phyloP scores from a whole-genome alignment of 2,797 vertebrate species.

The Acropternis orthonyx region DNA sequence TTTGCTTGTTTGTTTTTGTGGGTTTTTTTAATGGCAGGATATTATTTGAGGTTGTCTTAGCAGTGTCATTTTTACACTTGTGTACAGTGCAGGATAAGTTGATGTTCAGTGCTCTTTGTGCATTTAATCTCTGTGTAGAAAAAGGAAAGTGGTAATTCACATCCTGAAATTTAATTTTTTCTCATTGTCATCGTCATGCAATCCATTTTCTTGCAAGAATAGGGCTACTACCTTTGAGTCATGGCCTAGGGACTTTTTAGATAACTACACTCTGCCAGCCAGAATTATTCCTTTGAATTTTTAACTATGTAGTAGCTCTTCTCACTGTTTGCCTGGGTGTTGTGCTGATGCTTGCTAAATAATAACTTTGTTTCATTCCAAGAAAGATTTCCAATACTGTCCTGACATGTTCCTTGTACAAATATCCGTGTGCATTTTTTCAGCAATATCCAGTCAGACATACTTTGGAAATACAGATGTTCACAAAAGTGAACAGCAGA shows the following conservation, averaged over 20 bases:
- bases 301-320: background rate
- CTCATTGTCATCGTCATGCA: background rate
- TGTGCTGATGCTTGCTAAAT: background rate
- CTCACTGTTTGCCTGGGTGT: background rate
- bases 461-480: background rate
- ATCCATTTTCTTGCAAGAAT: background rate
- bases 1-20: too few relatives aligned
- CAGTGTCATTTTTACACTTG: background rate
- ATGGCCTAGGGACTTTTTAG: background rate
- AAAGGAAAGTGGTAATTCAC: background rate
- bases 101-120: background rate
- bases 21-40: background rate
- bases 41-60: background rate
- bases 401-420: rapidly evolving
- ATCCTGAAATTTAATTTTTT: background rate
- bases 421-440: background rate
- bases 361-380: background rate
- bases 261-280: background rate
- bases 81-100: background rate
- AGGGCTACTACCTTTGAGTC: background rate
- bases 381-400: background rate
- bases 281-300: background rate
- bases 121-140: background rate
- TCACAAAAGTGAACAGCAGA: background rate
- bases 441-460: background rate